Evolutionary conservation across 2,888 invertebrate genomes (phyloP).

Genomic region (Apomyelois bistriatella): DNA sequence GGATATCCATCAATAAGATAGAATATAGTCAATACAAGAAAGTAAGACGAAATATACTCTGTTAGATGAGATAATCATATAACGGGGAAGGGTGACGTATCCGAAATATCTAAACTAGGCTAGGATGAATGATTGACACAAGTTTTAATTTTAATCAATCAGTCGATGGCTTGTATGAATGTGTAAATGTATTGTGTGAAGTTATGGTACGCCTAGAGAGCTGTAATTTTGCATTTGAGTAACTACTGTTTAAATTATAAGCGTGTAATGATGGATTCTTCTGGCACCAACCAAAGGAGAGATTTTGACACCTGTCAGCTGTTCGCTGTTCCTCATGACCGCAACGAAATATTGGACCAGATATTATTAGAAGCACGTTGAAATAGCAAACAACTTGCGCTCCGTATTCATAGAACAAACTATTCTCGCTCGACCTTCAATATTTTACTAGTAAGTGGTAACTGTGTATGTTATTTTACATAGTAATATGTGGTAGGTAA

Average conservation of each 20-base stretch:
- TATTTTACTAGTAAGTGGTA: slow-evolving; percentile 45
- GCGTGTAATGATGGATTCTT: slow-evolving; percentile 11
- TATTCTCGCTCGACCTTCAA: slow-evolving; percentile 63
- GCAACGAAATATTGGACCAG: slow-evolving; percentile 40
- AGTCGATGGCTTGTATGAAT: too few species aligned
- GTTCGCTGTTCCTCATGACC: slow-evolving; percentile 31
- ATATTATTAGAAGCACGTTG: slow-evolving; percentile 52
- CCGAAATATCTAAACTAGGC: too few species aligned
- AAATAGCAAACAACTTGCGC: slow-evolving; percentile 53
- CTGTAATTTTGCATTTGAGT: background rate
- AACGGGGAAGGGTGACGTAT: too few species aligned
- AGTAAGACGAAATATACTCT: too few species aligned
- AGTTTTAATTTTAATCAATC: too few species aligned
- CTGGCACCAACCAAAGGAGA: slow-evolving; percentile 32
- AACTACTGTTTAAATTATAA: background rate
- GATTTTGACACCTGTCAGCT: slow-evolving; percentile 46
- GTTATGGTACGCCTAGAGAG: too few species aligned
- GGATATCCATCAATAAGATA: too few species aligned
- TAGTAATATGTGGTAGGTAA: background rate
- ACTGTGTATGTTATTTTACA: slow-evolving; percentile 17
- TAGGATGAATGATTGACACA: too few species aligned
- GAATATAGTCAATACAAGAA: too few species aligned
- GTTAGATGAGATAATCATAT: too few species aligned
- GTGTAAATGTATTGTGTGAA: too few species aligned
- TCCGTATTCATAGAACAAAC: slow-evolving; percentile 47